These are phyloP conservation scores for Luperina nickerlii DNA, from an alignment of 2,888 invertebrate genomes.

Conservation along the genomic window DNA sequence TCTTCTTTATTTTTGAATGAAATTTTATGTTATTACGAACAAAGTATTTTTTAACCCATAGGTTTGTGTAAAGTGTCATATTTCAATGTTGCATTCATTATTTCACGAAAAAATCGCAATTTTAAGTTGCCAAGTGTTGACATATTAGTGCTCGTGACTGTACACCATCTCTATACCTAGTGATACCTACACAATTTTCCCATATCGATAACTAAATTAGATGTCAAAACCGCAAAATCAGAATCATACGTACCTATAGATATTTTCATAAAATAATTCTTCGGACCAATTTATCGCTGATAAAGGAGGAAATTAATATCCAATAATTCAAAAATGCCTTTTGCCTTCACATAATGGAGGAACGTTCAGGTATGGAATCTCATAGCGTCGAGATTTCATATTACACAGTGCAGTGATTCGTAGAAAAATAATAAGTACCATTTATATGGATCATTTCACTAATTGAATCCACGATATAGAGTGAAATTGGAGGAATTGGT, in stretches of 20 bases:
- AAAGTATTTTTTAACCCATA: too few relatives aligned
- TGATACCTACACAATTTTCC: too few relatives aligned
- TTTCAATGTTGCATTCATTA: too few relatives aligned
- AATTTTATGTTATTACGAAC: too few relatives aligned
- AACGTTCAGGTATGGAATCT: constrained; percentile 54
- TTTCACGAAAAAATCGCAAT: too few relatives aligned
- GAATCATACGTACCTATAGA: not conserved
- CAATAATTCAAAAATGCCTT: constrained; percentile 52
- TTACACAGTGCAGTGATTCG: constrained; percentile 60
- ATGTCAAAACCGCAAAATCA: constrained; percentile 4
- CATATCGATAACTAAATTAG: not conserved
- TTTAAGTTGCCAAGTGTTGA: too few relatives aligned
- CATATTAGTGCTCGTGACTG: too few relatives aligned
- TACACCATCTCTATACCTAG: too few relatives aligned
- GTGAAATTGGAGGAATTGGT: constrained; percentile 16
- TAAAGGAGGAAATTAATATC: constrained; percentile 44
- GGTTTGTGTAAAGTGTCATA: too few relatives aligned
- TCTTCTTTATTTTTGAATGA: too few relatives aligned
- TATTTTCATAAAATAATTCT: constrained; percentile 40
- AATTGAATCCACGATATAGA: constrained; percentile 44
- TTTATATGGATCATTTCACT: constrained; percentile 49
- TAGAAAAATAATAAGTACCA: constrained; percentile 64
- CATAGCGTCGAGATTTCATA: constrained; percentile 46
- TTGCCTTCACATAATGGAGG: constrained; percentile 38
- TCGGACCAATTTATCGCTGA: constrained; percentile 33